Conservation (phyloP, 2,113 vertebrate species). For the Catharus fuscescens region DNA sequence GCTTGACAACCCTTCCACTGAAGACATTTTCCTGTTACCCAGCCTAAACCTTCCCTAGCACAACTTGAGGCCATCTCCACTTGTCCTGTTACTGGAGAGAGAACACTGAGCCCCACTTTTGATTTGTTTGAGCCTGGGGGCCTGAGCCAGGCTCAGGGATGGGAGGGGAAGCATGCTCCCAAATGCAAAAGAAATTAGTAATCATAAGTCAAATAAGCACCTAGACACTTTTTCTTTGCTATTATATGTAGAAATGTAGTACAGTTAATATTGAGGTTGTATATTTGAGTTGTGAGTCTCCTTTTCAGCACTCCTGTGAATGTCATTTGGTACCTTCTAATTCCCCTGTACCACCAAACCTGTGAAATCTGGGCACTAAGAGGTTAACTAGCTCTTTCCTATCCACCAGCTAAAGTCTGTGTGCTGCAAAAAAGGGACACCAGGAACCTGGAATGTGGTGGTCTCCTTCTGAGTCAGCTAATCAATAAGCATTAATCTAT, state of each 20-base stretch:
- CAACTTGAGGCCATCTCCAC: neutral
- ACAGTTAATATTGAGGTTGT: neutral
- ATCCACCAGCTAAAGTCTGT: neutral
- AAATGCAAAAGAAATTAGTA: neutral
- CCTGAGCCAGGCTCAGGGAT: neutral
- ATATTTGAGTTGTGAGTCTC: neutral
- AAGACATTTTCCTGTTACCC: neutral
- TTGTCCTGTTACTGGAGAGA: neutral
- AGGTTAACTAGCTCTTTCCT: neutral
- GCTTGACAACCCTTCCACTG: neutral
- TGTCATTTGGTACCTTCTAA: neutral
- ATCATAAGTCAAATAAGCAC: neutral
- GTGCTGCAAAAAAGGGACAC: neutral
- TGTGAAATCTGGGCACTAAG: neutral
- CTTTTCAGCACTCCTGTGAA: neutral
- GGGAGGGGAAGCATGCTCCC: neutral
- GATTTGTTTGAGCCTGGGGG: neutral
- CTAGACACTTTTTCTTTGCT: neutral
- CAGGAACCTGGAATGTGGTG: neutral
- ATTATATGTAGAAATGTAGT: neutral
- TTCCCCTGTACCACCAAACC: neutral
- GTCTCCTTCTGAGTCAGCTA: constrained; percentile 20
- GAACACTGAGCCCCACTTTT: neutral
- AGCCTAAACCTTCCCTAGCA: neutral
- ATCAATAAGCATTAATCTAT: constrained; percentile 54